Evolutionary conservation across 2,888 invertebrate species (phyloP).

Genomic region (Scotopteryx bipunctaria): DNA sequence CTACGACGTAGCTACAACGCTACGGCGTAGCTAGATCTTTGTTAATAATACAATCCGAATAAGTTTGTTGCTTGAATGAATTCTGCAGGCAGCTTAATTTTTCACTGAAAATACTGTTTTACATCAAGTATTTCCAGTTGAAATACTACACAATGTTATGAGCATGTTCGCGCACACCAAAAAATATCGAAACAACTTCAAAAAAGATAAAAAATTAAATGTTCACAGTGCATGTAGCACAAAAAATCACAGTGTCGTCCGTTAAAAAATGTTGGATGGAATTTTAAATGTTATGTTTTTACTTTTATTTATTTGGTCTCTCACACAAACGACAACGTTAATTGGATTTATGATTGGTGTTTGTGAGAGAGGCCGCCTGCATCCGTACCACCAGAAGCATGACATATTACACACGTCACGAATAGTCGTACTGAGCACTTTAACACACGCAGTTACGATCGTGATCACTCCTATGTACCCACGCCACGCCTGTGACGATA

Average conservation of each 20-base stretch:
- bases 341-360: constrained; percentile 42
- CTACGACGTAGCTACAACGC: constrained; percentile 6
- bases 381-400: constrained; percentile 80
- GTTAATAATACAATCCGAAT: constrained; percentile 9
- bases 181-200: constrained; percentile 21
- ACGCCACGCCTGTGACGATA: constrained; percentile 31
- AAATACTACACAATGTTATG: constrained; percentile 53
- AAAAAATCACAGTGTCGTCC: constrained; percentile 69
- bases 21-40: constrained; percentile 15
- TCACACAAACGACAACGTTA: constrained; percentile 54
- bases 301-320: constrained; percentile 50
- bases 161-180: constrained; percentile 60
- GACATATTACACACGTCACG: constrained; percentile 62
- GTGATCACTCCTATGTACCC: constrained; percentile 30
- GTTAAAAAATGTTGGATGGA: constrained; percentile 61
- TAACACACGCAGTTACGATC: constrained; percentile 46
- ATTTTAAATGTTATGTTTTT: constrained; percentile 54
- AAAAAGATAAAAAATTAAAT: constrained; percentile 39
- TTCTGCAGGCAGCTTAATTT: constrained; percentile 29
- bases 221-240: constrained; percentile 79
- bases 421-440: constrained; percentile 55
- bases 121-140: constrained; percentile 50
- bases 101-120: constrained; percentile 45
- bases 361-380: constrained; percentile 73
- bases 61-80: constrained; percentile 11